A percentile compares a stretch with the other conserved stretches of the same genome.
Evolutionary conservation across 23 tunicate genomes (phyloP).

Genomic region (Trididemnum clinides): DNA sequence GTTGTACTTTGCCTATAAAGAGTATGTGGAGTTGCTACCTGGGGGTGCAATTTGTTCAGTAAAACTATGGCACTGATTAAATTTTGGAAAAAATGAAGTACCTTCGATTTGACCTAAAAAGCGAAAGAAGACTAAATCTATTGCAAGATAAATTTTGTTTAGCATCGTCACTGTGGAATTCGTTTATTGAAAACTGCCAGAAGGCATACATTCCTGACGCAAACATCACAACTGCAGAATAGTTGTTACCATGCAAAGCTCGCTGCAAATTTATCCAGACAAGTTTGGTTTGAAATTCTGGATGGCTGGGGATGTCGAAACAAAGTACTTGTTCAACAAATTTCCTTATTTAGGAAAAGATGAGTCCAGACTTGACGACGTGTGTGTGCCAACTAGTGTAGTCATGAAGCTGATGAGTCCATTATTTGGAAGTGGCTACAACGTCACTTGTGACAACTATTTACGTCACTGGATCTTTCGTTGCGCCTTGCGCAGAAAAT

Average conservation of each 20-base stretch:
- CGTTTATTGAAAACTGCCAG: no score
- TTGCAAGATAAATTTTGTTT: no score
- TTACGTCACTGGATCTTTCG: neutral
- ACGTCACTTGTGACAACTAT: neutral
- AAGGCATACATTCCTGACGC: no score
- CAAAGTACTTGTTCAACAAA: no score
- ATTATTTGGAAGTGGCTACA: neutral
- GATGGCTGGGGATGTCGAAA: no score
- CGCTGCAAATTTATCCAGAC: neutral
- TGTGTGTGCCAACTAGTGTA: neutral
- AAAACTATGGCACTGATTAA: neutral
- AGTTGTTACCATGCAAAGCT: neutral
- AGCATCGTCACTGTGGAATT: no score
- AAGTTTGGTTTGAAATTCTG: neutral
- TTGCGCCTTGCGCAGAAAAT: neutral
- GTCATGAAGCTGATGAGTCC: neutral
- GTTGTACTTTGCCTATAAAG: neutral
- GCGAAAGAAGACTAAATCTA: no score
- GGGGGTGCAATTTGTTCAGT: neutral
- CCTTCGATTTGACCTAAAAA: no score
- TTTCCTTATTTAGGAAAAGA: no score
- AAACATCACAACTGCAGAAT: neutral
- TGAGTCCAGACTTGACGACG: no score
- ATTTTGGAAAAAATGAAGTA: neutral
- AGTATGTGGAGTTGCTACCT: neutral